Percentiles rank a stretch among this genome's conserved stretches.
Conservation (phyloP, 2,888 invertebrate species). For the Andrena bucephala region DNA sequence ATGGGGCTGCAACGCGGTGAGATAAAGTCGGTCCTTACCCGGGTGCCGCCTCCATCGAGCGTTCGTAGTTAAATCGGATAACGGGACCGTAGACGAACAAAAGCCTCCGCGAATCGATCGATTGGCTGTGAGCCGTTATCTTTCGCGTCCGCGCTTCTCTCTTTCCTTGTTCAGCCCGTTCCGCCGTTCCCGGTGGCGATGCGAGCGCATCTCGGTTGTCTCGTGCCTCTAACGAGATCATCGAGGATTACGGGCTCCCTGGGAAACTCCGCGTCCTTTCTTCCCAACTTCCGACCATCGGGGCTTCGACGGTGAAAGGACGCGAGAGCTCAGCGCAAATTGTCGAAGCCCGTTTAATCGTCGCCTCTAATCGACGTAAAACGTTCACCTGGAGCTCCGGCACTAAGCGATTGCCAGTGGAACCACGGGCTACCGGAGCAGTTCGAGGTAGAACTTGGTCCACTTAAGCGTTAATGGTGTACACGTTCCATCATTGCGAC, state of each 20-base stretch:
- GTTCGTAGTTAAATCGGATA: constrained; percentile 80
- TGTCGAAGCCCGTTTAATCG: constrained; percentile 10
- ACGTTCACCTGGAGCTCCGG: constrained; percentile 19
- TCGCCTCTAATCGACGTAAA: neutral
- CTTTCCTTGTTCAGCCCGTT: constrained; percentile 66
- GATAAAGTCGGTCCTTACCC: constrained; percentile 76
- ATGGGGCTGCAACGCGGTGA: constrained; percentile 47
- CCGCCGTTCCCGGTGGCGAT: constrained; percentile 49
- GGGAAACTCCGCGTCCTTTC: constrained; percentile 1
- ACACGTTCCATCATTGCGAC: constrained; percentile 19
- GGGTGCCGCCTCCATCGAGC: constrained; percentile 61
- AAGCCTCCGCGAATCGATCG: constrained; percentile 81
- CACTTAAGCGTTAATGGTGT: constrained; percentile 31
- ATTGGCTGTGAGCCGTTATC: constrained; percentile 81
- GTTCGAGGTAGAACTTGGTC: constrained; percentile 1
- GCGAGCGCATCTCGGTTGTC: constrained; percentile 50
- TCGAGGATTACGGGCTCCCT: constrained; percentile 26
- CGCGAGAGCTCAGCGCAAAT: constrained; percentile 5
- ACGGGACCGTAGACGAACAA: constrained; percentile 77
- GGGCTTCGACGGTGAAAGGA: neutral
- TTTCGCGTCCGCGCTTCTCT: constrained; percentile 79
- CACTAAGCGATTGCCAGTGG: constrained; percentile 16
- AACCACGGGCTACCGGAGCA: neutral
- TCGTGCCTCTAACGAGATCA: constrained; percentile 48
- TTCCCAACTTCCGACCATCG: neutral